Percentiles rank a stretch among this genome's conserved stretches.
These are phyloP conservation scores for Tokudaia muenninki DNA, from an alignment of 2,797 vertebrate species.

Conservation along the genomic window DNA sequence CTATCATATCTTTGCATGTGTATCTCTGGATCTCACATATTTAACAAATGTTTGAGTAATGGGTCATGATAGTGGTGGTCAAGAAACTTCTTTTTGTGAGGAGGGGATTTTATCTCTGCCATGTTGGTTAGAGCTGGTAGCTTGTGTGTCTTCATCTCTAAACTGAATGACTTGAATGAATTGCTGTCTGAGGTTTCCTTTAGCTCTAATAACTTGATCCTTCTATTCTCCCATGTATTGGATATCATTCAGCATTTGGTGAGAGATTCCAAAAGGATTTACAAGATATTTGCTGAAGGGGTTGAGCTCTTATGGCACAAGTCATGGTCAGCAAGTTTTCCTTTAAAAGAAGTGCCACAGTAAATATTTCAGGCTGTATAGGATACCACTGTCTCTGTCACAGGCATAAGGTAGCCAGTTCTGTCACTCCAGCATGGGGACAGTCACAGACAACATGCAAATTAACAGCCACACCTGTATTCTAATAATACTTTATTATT, in stretches of 20 bases:
- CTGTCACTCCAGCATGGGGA: neutral
- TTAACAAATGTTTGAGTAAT: no score
- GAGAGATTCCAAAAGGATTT: neutral
- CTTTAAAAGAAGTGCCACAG: neutral
- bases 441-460: neutral
- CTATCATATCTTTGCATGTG: neutral
- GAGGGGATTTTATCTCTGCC: neutral
- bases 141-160: constrained; percentile 4
- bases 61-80: neutral
- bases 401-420: neutral
- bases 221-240: neutral
- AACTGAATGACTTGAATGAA: neutral
- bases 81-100: neutral
- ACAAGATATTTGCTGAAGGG: neutral
- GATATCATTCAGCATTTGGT: neutral
- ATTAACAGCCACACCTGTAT: neutral
- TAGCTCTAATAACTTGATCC: neutral
- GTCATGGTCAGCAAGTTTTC: neutral
- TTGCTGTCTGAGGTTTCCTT: neutral
- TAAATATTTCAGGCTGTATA: neutral
- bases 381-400: neutral
- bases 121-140: neutral
- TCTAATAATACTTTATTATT: neutral
- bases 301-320: neutral
- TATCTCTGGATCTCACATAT: neutral